Conservation (phyloP, 2,113 vertebrate species). For the Pantherophis guttatus region DNA sequence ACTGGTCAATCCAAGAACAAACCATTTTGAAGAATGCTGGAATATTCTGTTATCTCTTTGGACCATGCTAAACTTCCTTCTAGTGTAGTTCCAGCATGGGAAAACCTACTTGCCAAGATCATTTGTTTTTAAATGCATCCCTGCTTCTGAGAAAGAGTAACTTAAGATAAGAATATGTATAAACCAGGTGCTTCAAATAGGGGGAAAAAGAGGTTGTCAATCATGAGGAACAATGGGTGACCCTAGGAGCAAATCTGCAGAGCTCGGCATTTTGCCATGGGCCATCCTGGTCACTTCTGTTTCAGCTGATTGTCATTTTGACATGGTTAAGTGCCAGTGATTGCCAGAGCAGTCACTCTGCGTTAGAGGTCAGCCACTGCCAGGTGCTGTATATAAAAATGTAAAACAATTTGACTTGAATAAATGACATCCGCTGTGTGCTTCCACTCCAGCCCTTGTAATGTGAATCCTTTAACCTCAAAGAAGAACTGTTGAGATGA, state of each 20-base stretch:
- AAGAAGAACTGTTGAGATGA: neutral
- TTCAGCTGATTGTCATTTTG: neutral
- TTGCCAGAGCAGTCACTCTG: neutral
- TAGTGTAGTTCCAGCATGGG: neutral
- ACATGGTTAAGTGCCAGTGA: neutral
- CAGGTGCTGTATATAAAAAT: neutral
- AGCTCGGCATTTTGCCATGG: neutral
- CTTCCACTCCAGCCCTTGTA: neutral
- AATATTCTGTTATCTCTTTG: neutral
- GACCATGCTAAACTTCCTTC: neutral
- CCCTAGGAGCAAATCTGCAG: neutral
- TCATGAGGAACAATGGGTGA: neutral
- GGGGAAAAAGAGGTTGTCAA: neutral
- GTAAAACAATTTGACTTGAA: neutral
- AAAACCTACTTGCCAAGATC: neutral
- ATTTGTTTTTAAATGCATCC: constrained; percentile 6
- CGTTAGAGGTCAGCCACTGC: neutral
- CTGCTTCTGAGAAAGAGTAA: constrained; percentile 19
- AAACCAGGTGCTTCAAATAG: neutral
- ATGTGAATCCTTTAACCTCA: neutral
- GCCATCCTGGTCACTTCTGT: neutral
- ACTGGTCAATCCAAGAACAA: neutral
- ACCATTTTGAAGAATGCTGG: neutral
- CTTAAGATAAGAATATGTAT: neutral
- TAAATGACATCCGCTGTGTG: neutral